Percentiles rank a stretch among this genome's conserved stretches.
Conservation (phyloP, 2,113 vertebrate genomes). For the Phoenicopterus ruber region DNA sequence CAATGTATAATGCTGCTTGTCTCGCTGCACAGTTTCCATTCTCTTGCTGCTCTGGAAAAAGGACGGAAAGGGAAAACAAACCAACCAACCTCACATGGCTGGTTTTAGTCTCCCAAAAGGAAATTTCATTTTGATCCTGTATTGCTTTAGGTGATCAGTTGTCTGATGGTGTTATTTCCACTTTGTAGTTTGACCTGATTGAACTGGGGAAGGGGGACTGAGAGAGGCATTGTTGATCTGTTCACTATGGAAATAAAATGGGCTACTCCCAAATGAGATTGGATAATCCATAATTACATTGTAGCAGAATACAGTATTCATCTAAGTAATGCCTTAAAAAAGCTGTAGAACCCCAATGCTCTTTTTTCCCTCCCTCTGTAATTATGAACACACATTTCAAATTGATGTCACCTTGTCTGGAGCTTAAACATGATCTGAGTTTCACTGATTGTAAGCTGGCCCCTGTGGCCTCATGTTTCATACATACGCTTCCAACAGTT, state of each 20-base stretch:
- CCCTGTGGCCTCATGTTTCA: neutral
- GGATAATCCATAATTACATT: neutral
- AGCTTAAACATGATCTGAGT: neutral
- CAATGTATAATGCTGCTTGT: neutral
- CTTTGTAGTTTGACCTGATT: neutral
- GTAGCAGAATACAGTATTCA: neutral
- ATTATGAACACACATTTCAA: neutral
- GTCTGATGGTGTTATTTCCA: neutral
- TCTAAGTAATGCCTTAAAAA: neutral
- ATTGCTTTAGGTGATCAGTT: neutral
- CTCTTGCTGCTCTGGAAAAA: neutral
- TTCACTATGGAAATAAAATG: neutral
- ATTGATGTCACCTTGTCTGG: neutral
- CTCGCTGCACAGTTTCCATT: neutral
- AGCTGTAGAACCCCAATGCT: neutral
- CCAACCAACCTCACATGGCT: neutral
- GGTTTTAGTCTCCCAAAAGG: neutral
- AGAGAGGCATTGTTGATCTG: neutral
- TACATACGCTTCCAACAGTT: neutral
- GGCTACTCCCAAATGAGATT: neutral
- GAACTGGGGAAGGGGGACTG: neutral
- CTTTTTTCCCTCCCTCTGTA: neutral
- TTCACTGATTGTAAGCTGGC: neutral
- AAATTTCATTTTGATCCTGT: neutral
- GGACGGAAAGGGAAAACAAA: neutral